These are phyloP conservation scores for Lepidostoma basale DNA, from an alignment of 1,140 invertebrate genomes.

Conservation along the genomic window DNA sequence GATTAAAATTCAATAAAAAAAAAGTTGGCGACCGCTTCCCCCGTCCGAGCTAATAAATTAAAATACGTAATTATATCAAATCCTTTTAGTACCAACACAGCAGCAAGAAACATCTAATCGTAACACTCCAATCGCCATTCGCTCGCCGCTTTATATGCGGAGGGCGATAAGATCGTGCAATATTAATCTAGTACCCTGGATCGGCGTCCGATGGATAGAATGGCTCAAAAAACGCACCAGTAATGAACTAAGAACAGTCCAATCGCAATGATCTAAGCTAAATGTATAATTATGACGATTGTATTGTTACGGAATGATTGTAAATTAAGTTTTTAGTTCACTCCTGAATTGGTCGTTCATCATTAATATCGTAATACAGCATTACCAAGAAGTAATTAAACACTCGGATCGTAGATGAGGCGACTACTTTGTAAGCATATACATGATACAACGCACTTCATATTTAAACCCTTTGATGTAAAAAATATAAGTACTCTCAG, in stretches of 20 bases:
- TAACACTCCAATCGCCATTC: conserved; percentile 38
- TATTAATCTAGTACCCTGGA: conserved; percentile 28
- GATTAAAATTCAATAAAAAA: background rate
- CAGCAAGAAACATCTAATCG: conserved; percentile 31
- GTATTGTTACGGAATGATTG: conserved; percentile 15
- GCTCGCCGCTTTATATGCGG: conserved; percentile 6
- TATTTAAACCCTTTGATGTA: no score
- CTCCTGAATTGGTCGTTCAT: conserved; percentile 5
- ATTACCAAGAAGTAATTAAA: background rate
- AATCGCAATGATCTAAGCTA: conserved; percentile 21
- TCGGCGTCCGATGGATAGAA: conserved; percentile 19
- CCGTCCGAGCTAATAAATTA: conserved; percentile 44
- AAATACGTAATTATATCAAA: conserved; percentile 47
- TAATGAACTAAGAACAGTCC: conserved; percentile 24
- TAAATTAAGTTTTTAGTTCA: conserved; percentile 14
- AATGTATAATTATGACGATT: conserved; percentile 24
- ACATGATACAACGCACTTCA: no score
- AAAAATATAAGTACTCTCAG: no score
- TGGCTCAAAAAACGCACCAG: conserved; percentile 5
- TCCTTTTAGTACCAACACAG: conserved; percentile 45
- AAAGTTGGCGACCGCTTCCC: conserved; percentile 4
- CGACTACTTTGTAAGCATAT: no score
- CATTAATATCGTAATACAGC: conserved; percentile 18
- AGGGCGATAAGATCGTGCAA: conserved; percentile 40
- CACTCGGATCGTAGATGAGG: no score